phyloP scores from a whole-genome alignment of 2,888 invertebrate species.

The Schrankia costaestrigalis region DNA sequence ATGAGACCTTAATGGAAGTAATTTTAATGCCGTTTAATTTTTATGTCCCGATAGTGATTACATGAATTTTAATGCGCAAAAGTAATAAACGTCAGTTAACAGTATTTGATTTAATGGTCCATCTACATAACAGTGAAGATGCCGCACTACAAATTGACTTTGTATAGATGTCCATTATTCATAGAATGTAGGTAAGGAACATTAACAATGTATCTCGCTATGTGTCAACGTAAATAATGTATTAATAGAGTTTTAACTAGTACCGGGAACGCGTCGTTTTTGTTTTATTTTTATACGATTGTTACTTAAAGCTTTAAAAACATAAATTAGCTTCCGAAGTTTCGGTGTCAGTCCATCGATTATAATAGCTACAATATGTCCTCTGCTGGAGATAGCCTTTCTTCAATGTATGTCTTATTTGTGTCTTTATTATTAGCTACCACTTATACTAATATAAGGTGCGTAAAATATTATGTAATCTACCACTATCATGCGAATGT shows the following conservation, averaged over 20 bases:
- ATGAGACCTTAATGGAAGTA: constrained; percentile 72
- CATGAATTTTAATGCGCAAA: constrained; percentile 70
- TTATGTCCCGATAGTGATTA: constrained; percentile 59
- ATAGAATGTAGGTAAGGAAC: constrained; percentile 34
- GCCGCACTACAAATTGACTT: constrained; percentile 54
- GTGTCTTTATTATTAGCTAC: too few relatives aligned
- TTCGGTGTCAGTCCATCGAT: too few relatives aligned
- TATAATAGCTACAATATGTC: too few relatives aligned
- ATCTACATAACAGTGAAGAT: constrained; percentile 49
- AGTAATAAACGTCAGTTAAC: constrained; percentile 61
- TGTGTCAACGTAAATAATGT: constrained; percentile 43
- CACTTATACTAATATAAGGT: too few relatives aligned
- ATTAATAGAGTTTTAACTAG: constrained; percentile 39
- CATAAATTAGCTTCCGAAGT: too few relatives aligned
- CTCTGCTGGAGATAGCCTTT: too few relatives aligned
- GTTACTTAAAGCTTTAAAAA: too few relatives aligned
- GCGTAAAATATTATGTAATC: too few relatives aligned
- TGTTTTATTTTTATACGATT: too few relatives aligned
- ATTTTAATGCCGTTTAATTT: constrained; percentile 66
- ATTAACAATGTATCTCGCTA: constrained; percentile 45
- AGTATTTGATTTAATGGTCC: constrained; percentile 55
- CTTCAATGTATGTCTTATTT: too few relatives aligned
- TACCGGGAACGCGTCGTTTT: too few relatives aligned
- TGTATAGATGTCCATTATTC: constrained; percentile 46
- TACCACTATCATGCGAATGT: too few relatives aligned